Evolutionary conservation across 1,140 invertebrate species (phyloP), one percentile per base, ranked within the genome.

Genomic region (Nylanderia fulva): DNA sequence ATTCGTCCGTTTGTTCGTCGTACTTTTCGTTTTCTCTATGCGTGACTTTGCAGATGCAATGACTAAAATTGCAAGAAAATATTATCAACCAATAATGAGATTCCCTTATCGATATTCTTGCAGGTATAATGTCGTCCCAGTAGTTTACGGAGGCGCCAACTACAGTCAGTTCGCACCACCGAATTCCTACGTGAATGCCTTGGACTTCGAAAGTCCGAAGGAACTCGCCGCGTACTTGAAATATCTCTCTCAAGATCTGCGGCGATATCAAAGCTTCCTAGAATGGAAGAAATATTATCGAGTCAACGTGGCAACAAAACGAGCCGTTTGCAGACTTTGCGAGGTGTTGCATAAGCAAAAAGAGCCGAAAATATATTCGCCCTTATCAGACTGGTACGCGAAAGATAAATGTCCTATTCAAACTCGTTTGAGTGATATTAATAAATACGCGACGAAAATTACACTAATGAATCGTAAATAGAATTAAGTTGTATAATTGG

Each of bases 141-240:
- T 96, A n/a, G 95, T 96, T 24, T 96, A 93, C 75, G 95, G 95
- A n/a, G 94, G 90, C 63, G 94, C 95, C 0, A 94, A 97, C 88
- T 96, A 96, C 75, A 92, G 90, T 0, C 85, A 76, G 7, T 92
- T 95, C 27, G 94, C 96, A 9, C 96, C 96, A 0, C 93, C 95
- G 0, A 91, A 95, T 52, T 97, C 96, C 0, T 96, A 96, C 88
- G 96, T 97, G 61, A 94, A 97, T 90, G 95, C 95, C 0, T 91
- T 94, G n/a, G 93, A 95, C 63, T 96, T 96, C 83, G 86, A 94
- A 5, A 93, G 91, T 6, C 94, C 95, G 0, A 88, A 93, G 77
- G 88, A 95, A 1, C 90, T 97, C 72, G 96, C 95, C 0, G 33
- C 93, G 0, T 95, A 96, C 86, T 86, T 97, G 58, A 91, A 92